Evolutionary conservation across 1,140 invertebrate genomes (phyloP).

Genomic region (Pygmarrhopalites habei): DNA sequence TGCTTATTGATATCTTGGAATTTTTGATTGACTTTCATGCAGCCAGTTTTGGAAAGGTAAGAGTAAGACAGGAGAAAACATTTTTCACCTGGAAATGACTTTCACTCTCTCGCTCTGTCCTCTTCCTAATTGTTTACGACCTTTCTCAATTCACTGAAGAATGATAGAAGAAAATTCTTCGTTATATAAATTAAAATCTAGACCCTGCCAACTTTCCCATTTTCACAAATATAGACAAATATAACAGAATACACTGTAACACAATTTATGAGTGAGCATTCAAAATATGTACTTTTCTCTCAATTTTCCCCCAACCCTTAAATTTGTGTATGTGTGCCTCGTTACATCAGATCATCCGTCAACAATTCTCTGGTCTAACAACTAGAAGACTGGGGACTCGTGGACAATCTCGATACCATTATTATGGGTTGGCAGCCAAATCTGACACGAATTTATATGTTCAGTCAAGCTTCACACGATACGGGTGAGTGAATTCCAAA

Average conservation of each 20-base stretch:
- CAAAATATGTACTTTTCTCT: background rate
- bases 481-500: slow-evolving; percentile 1
- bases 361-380: slow-evolving; percentile 52
- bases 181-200: background rate
- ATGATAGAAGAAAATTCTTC: background rate
- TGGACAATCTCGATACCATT: slow-evolving; percentile 54
- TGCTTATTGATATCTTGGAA: background rate
- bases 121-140: background rate
- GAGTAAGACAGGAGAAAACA: background rate
- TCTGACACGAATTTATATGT: background rate
- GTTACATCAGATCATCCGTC: slow-evolving; percentile 49
- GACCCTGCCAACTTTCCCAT: background rate
- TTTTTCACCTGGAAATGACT: background rate
- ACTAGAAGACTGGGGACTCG: slow-evolving; percentile 51
- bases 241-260: background rate
- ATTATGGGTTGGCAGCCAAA: slow-evolving; percentile 50
- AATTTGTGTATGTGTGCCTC: background rate
- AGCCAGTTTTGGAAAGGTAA: slow-evolving; percentile 55
- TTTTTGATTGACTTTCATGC: background rate
- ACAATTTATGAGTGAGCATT: background rate
- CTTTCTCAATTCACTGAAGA: background rate
- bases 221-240: background rate
- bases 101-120: background rate
- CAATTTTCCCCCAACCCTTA: background rate
- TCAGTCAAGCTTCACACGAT: background rate